Conservation (phyloP, 2,797 vertebrate species). For the Melanotaenia parkinsoni region DNA sequence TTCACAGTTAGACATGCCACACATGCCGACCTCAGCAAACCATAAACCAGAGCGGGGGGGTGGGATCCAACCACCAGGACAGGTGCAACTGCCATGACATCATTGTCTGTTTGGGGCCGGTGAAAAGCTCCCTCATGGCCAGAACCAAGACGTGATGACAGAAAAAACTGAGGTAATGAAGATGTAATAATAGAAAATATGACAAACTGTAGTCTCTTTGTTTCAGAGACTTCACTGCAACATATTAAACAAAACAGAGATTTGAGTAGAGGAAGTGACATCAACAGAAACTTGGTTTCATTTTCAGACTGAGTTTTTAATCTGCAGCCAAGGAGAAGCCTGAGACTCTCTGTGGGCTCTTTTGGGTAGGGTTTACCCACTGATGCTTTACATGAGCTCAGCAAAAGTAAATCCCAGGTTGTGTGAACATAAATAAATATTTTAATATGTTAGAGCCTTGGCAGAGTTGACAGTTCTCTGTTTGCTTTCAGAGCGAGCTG, state of each 20-base stretch:
- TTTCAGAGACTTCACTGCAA: slow-evolving; percentile 2
- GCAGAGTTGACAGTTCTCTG: slow-evolving; percentile 20
- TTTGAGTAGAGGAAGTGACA: slow-evolving; percentile 18
- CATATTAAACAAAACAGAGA: slow-evolving; percentile 28
- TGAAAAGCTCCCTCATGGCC: slow-evolving; percentile 17
- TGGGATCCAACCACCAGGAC: slow-evolving; percentile 51
- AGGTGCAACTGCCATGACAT: slow-evolving; percentile 66
- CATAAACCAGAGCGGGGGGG: slow-evolving; percentile 46
- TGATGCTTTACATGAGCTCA: slow-evolving; percentile 29
- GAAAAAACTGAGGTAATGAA: slow-evolving; percentile 46
- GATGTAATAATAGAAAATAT: slow-evolving; percentile 30
- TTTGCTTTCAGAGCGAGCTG: slow-evolving; percentile 42
- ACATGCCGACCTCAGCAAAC: slow-evolving; percentile 68
- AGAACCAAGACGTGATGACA: slow-evolving; percentile 43
- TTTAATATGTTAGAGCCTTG: slow-evolving; percentile 53
- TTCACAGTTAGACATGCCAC: slow-evolving; percentile 55
- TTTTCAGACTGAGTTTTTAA: slow-evolving; percentile 2
- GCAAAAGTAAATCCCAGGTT: slow-evolving; percentile 23
- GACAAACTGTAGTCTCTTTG: slow-evolving; percentile 3
- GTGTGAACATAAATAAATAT: slow-evolving; percentile 39
- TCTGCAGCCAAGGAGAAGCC: slow-evolving; percentile 11
- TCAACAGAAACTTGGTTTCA: slow-evolving; percentile 3
- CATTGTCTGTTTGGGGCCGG: slow-evolving; percentile 20
- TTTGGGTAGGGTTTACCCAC: slow-evolving; percentile 12
- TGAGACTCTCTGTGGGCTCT: slow-evolving; percentile 2